These are phyloP conservation scores for Salvelinus fontinalis DNA, from an alignment of 2,113 vertebrate species.

Conservation along the genomic window DNA sequence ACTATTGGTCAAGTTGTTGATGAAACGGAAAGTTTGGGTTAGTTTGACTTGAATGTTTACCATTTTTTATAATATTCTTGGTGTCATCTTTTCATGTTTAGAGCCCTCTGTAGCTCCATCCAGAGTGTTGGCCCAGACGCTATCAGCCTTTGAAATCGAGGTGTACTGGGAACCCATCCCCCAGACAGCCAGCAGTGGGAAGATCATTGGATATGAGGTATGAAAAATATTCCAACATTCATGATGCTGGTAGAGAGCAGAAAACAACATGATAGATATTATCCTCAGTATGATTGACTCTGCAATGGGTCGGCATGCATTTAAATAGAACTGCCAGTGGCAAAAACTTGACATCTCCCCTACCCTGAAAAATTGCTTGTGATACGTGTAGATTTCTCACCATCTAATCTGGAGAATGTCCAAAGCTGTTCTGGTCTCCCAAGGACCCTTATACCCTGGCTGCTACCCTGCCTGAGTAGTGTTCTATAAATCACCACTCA, in stretches of 20 bases:
- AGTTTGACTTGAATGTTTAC: conserved; percentile 2
- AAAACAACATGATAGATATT: conserved; percentile 21
- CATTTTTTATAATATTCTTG: background rate
- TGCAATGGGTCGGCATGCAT: conserved; percentile 40
- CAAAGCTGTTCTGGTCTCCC: conserved; percentile 39
- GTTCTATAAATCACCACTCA: conserved; percentile 45
- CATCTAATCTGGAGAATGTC: conserved; percentile 50
- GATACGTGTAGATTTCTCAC: conserved; percentile 41
- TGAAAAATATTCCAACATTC: conserved; percentile 29
- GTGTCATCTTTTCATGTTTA: conserved; percentile 40
- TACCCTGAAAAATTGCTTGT: conserved; percentile 29
- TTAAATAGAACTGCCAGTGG: conserved; percentile 33
- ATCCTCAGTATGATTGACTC: conserved; percentile 39
- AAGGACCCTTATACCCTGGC: conserved; percentile 31
- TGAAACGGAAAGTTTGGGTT: background rate
- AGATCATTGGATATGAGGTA: conserved; percentile 87
- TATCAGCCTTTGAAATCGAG: conserved; percentile 81
- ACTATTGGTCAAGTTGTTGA: background rate
- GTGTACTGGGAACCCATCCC: conserved; percentile 83
- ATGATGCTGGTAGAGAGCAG: conserved; percentile 20
- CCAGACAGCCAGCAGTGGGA: conserved; percentile 72
- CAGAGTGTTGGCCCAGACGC: conserved; percentile 67
- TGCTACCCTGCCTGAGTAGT: conserved; percentile 27
- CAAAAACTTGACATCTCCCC: conserved; percentile 42
- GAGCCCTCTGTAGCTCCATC: conserved; percentile 80